These are phyloP conservation scores for Macrocentrus cingulum DNA, from an alignment of 1,140 invertebrate species.

Conservation along the genomic window DNA sequence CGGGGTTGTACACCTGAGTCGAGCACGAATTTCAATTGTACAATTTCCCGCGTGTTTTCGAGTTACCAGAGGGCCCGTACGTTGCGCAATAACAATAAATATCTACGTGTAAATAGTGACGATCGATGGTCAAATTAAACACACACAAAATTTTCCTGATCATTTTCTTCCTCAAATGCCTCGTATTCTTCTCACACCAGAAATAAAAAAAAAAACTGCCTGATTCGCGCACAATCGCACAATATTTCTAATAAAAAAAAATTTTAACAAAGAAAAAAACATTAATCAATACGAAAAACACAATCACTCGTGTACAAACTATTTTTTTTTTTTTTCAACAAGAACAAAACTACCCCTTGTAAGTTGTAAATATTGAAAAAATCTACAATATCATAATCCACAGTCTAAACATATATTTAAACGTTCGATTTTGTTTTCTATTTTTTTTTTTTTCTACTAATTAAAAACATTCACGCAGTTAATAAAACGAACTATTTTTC, in stretches of 20 bases:
- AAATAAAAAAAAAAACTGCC: conserved; percentile 26
- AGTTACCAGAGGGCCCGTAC: conserved; percentile 14
- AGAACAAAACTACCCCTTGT: neutral
- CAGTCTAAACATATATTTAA: too few species aligned
- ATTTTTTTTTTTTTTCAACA: neutral
- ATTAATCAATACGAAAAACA: conserved; percentile 4
- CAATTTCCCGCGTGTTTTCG: conserved; percentile 9
- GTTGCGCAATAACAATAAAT: conserved; percentile 21
- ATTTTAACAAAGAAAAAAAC: conserved; percentile 25
- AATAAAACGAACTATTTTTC: too few species aligned
- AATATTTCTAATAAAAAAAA: neutral
- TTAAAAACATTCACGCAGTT: too few species aligned
- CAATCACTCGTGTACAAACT: neutral
- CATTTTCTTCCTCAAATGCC: neutral
- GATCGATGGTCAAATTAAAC: conserved; percentile 18
- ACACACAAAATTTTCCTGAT: conserved; percentile 17
- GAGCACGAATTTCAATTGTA: neutral
- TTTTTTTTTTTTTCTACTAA: neutral
- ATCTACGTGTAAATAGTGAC: conserved; percentile 12
- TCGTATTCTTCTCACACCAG: conserved; percentile 4
- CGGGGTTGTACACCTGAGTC: neutral
- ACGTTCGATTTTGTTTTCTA: neutral
- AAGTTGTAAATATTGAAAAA: conserved; percentile 6
- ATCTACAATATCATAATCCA: conserved; percentile 5
- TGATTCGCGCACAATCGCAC: too few species aligned